These are phyloP conservation scores for Electrophaes corylata DNA, from an alignment of 2,888 invertebrate genomes.

Conservation along the genomic window DNA sequence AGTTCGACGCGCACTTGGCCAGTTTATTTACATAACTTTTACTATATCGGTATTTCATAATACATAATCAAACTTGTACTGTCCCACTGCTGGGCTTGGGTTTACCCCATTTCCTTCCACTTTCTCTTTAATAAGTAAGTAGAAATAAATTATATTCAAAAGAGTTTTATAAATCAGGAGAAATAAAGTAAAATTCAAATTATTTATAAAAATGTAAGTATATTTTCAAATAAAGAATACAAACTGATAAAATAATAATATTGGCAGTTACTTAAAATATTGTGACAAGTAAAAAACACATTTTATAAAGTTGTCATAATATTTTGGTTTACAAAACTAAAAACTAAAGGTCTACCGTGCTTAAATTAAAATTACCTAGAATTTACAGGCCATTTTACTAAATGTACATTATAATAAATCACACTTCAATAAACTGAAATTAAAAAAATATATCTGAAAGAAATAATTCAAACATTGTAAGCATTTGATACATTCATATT, in stretches of 20 bases:
- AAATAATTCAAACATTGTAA: not conserved
- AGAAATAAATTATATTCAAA: too few species aligned
- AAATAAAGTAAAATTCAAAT: constrained; percentile 52
- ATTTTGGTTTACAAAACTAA: constrained; percentile 40
- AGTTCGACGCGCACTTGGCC: too few species aligned
- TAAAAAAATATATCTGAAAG: not conserved
- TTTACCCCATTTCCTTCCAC: too few species aligned
- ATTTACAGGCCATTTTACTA: constrained; percentile 74
- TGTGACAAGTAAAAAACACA: constrained; percentile 40
- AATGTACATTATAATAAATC: constrained; percentile 59
- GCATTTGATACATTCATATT: not conserved
- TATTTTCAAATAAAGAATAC: constrained; percentile 74
- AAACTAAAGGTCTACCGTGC: constrained; percentile 45
- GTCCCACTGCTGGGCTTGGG: too few species aligned
- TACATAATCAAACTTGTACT: too few species aligned
- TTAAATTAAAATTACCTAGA: constrained; percentile 56
- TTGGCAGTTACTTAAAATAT: constrained; percentile 60
- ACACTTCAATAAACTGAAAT: constrained; percentile 53
- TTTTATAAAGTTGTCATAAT: constrained; percentile 34
- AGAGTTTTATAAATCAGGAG: not conserved
- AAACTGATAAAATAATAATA: constrained; percentile 62
- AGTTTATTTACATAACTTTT: too few species aligned
- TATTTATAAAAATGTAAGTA: constrained; percentile 64
- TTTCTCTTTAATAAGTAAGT: too few species aligned
- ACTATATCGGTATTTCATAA: too few species aligned